These are phyloP conservation scores for Drosophila rhopaloa DNA, from an alignment of 1,140 invertebrate genomes.

Conservation along the genomic window DNA sequence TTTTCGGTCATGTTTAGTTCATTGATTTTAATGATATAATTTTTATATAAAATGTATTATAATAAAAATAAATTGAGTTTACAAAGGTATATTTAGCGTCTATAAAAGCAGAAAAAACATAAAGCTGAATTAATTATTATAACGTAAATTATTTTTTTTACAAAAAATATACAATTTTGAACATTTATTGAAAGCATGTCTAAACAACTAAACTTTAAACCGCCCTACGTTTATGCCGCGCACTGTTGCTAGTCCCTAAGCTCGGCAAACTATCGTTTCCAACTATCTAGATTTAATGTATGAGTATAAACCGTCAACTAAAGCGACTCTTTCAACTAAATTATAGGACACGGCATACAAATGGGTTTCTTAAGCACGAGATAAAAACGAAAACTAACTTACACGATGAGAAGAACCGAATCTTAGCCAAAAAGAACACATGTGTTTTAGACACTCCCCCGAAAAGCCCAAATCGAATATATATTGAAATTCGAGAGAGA, in stretches of 20 bases:
- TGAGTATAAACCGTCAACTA: conserved; percentile 20
- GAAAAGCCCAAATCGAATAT: conserved; percentile 23
- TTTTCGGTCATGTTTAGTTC: too few relatives aligned
- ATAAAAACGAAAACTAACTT: conserved; percentile 15
- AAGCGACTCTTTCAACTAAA: conserved; percentile 28
- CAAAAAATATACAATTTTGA: too few relatives aligned
- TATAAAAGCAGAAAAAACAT: too few relatives aligned
- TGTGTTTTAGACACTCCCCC: conserved; percentile 30
- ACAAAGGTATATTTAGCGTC: too few relatives aligned
- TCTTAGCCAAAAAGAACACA: conserved; percentile 30
- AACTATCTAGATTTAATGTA: conserved; percentile 34
- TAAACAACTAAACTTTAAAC: too few relatives aligned
- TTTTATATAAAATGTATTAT: not conserved
- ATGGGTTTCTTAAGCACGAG: conserved; percentile 66
- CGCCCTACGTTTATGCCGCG: conserved; percentile 2
- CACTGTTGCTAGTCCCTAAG: conserved; percentile 31
- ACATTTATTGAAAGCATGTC: too few relatives aligned
- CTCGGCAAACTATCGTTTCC: conserved; percentile 35
- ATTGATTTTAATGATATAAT: too few relatives aligned
- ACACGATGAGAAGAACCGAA: conserved; percentile 6
- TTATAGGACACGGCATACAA: conserved; percentile 42
- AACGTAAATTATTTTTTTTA: too few relatives aligned
- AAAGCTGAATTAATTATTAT: too few relatives aligned
- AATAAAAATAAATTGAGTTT: not conserved
- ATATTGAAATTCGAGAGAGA: conserved; percentile 6